phyloP scores from a whole-genome alignment of 2,113 vertebrate species.

The Parotia lawesii region DNA sequence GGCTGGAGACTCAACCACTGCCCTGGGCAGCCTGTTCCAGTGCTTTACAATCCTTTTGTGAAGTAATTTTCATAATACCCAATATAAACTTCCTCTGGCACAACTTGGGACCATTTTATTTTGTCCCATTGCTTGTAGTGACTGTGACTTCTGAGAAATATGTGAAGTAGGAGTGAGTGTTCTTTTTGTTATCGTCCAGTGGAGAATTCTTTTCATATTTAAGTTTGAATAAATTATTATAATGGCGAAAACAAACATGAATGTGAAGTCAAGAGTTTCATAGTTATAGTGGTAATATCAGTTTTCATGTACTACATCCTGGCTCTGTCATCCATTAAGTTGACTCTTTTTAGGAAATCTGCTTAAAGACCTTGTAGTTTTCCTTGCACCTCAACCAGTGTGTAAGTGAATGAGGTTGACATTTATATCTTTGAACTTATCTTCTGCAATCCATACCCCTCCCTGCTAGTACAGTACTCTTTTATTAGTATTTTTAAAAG shows the following conservation, averaged over 20 bases:
- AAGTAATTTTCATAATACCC: neutral
- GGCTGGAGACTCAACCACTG: neutral
- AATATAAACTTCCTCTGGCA: neutral
- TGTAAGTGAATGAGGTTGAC: neutral
- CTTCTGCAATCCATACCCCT: neutral
- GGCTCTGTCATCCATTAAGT: neutral
- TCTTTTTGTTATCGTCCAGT: neutral
- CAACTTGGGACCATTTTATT: neutral
- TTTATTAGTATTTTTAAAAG: neutral
- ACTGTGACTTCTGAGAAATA: neutral
- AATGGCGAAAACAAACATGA: neutral
- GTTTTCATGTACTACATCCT: neutral
- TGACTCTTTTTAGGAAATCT: neutral
- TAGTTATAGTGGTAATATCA: neutral
- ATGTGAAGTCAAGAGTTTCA: neutral
- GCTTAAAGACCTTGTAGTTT: neutral
- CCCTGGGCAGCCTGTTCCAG: neutral
- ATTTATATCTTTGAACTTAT: neutral
- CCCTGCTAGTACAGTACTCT: neutral
- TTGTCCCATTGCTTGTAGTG: neutral
- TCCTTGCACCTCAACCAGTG: neutral
- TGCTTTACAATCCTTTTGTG: neutral
- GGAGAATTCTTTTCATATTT: neutral
- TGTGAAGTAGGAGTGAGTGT: neutral
- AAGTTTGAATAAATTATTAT: neutral